Percentiles rank a stretch among this genome's conserved stretches.
Evolutionary conservation across 2,888 invertebrate species (phyloP).

Genomic region (Diabrotica balteata): DNA sequence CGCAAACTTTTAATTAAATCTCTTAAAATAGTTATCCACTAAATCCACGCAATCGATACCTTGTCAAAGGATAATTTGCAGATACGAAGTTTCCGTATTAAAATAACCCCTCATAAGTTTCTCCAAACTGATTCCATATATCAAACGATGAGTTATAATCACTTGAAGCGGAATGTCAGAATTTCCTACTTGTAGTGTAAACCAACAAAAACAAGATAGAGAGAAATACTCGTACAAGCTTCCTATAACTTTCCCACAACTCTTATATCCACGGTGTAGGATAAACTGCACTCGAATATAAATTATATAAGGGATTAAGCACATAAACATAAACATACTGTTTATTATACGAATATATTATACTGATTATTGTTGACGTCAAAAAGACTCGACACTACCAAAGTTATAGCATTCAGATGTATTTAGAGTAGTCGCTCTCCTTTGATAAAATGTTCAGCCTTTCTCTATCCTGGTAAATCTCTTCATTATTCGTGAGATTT

Average conservation of each 20-base stretch:
- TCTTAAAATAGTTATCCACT: too few relatives aligned
- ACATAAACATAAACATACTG: too few relatives aligned
- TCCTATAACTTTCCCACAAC: constrained; percentile 8
- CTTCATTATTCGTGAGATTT: too few relatives aligned
- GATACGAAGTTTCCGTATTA: constrained; percentile 1
- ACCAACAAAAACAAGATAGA: constrained; percentile 12
- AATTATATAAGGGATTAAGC: not conserved
- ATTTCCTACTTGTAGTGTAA: constrained; percentile 7
- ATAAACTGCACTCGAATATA: not conserved
- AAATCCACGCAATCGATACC: not conserved
- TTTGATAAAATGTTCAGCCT: too few relatives aligned
- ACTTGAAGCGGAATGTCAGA: constrained; percentile 5
- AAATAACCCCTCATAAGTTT: constrained; percentile 1
- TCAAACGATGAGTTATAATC: constrained; percentile 5
- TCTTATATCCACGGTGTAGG: not conserved
- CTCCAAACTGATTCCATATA: constrained; percentile 12
- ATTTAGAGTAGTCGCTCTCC: too few relatives aligned
- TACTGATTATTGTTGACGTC: too few relatives aligned
- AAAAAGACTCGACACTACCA: too few relatives aligned
- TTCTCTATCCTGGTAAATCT: too few relatives aligned
- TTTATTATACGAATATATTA: too few relatives aligned
- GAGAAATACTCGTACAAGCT: not conserved
- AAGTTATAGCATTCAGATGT: too few relatives aligned
- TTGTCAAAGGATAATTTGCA: constrained; percentile 6
- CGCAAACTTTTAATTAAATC: too few relatives aligned